A percentile compares a stretch with the other conserved stretches of the same genome.
Evolutionary conservation across 2,888 invertebrate genomes (phyloP).

Genomic region (Polydrusus tereticollis): DNA sequence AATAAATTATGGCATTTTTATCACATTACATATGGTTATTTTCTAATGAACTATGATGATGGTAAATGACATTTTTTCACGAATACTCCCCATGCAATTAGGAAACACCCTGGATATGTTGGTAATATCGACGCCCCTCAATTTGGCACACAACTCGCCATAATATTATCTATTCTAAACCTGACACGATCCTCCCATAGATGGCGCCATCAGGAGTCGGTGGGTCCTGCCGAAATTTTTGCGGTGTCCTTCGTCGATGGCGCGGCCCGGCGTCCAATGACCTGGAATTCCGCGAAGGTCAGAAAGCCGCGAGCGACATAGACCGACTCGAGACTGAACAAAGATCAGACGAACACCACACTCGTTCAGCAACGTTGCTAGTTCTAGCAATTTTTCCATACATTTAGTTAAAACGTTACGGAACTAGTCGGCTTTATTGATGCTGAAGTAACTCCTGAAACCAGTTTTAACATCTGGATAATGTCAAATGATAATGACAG

Average conservation of each 20-base stretch:
- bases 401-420: slow-evolving; percentile 1
- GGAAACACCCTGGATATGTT: too few species aligned
- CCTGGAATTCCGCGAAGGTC: slow-evolving; percentile 47
- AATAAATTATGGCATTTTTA: too few species aligned
- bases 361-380: slow-evolving; percentile 12
- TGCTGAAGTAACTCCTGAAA: too few species aligned
- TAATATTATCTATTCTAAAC: background rate
- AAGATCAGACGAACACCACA: slow-evolving; percentile 16
- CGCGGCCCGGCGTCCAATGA: slow-evolving; percentile 37
- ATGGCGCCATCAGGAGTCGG: slow-evolving; percentile 16
- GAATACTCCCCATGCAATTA: too few species aligned
- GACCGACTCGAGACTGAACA: slow-evolving; percentile 39
- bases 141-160: background rate
- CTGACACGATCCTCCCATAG: slow-evolving; percentile 20
- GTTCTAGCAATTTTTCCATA: background rate
- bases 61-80: too few species aligned
- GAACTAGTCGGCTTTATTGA: too few species aligned
- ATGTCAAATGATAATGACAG: too few species aligned
- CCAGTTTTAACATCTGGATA: too few species aligned
- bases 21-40: too few species aligned
- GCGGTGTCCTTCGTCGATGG: slow-evolving; percentile 34
- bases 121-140: background rate
- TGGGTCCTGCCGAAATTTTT: slow-evolving; percentile 32
- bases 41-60: too few species aligned
- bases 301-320: slow-evolving; percentile 37